Evolutionary conservation across 2,888 invertebrate species (phyloP), one percentile per base, ranked within the genome.

Genomic region (Hypomecis atomaria): DNA sequence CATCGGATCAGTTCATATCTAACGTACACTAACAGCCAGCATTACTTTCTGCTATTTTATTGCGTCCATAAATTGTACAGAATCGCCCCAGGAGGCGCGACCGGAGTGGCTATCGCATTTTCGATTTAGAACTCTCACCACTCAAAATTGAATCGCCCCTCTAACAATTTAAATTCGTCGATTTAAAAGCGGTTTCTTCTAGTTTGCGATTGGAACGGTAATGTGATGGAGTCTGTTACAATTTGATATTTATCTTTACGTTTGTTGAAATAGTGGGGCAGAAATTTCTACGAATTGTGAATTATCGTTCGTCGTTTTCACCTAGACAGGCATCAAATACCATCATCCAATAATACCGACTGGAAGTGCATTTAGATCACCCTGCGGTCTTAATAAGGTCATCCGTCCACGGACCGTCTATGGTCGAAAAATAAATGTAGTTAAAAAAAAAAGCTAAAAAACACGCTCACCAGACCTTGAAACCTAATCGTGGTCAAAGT

Each of bases 61-160:
- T 88, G 80, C 87, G 80, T 78, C 88, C 80, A 90, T 92, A 92
- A 92, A 91, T 90, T 85, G 84, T 82, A 83, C 78, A 78, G 88
- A 88, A 70, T 85, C 87, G 87, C 89, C 88, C 90, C 90, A 81
- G 86, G 90, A 89, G 88, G 87, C 86, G 85, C 79, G 83, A 82
- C 74, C 77, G 76, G 82, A 87, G 82, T 84, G 89, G 87, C 90
- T 88, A 89, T 89, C 89, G 90, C 81, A 76, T 83, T 83, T 88
- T 84, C 86, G 84, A 87, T 88, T 90, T 88, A 86, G 83, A 54
- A 42, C 62, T 68, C 70, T 82, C 82, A 84, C 87, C 84, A 84
- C 80, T 89, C 85, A 90, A 90, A 91, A 90, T 91, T 87, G 89
- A 86, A 91, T 90, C 83, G 83, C 88, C 82, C 89, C 83, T 85